Percentiles rank a stretch among this genome's conserved stretches.
These are phyloP conservation scores for Apocrypta bakeri DNA, from an alignment of 1,140 invertebrate species.

Conservation along the genomic window DNA sequence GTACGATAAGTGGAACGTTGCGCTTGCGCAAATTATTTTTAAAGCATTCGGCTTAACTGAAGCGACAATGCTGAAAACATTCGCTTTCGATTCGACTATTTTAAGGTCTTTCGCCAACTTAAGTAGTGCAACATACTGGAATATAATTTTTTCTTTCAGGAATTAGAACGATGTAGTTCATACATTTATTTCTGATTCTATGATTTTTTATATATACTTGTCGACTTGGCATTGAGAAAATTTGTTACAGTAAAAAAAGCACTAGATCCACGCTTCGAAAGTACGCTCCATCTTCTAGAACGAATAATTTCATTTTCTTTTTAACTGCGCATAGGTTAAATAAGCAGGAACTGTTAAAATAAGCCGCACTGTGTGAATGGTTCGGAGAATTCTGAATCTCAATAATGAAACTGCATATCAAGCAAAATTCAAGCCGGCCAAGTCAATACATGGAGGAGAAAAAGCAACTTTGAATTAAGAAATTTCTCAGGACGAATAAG, in stretches of 20 bases:
- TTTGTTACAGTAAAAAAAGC: too few species aligned
- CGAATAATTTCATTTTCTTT: background rate
- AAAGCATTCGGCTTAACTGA: background rate
- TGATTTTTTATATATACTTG: too few species aligned
- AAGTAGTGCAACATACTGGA: background rate
- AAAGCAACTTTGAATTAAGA: slow-evolving; percentile 26
- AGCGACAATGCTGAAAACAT: background rate
- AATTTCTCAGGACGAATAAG: slow-evolving; percentile 13
- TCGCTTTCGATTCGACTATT: background rate
- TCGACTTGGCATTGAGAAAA: too few species aligned
- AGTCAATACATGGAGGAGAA: background rate
- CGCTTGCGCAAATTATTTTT: slow-evolving; percentile 18
- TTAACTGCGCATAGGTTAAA: background rate
- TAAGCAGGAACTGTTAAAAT: too few species aligned
- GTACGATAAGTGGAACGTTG: background rate
- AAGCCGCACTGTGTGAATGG: too few species aligned
- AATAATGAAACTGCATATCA: slow-evolving; percentile 31
- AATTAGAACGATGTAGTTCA: too few species aligned
- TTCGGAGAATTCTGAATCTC: background rate
- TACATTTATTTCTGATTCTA: too few species aligned
- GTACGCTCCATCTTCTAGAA: background rate
- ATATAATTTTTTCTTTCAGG: background rate
- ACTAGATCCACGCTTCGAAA: too few species aligned
- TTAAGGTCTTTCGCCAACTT: background rate
- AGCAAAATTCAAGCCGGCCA: background rate